Conservation (phyloP, 2,113 vertebrate species). For the Strix uralensis region DNA sequence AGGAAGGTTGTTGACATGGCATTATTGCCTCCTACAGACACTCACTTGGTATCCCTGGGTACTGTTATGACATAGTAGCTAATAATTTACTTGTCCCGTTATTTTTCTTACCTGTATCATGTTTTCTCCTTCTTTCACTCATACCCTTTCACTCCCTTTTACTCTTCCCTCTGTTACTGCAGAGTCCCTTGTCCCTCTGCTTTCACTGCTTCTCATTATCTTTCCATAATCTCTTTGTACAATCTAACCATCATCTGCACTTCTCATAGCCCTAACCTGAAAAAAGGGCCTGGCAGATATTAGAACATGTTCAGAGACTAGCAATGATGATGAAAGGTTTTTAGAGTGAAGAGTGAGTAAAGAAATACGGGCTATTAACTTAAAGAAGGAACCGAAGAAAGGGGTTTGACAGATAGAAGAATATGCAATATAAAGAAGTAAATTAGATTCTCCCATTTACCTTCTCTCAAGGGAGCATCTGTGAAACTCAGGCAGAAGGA, state of each 20-base stretch:
- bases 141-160: neutral
- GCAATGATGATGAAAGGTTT: neutral
- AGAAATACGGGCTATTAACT: neutral
- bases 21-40: neutral
- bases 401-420: neutral
- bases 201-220: neutral
- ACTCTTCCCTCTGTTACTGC: neutral
- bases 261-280: neutral
- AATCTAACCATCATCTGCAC: neutral
- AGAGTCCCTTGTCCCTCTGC: neutral
- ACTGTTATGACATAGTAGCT: neutral
- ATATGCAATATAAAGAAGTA: neutral
- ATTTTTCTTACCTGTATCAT: neutral
- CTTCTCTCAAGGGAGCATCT: neutral
- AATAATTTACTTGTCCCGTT: neutral
- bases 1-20: neutral
- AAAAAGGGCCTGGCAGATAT: neutral
- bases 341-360: neutral
- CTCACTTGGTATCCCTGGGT: neutral
- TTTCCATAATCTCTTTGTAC: neutral
- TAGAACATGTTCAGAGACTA: neutral
- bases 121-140: neutral
- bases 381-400: neutral
- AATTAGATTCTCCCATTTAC: neutral
- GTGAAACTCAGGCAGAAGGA: neutral